Conservation (phyloP, 2,888 invertebrate genomes). For the Teleogryllus oceanicus region DNA sequence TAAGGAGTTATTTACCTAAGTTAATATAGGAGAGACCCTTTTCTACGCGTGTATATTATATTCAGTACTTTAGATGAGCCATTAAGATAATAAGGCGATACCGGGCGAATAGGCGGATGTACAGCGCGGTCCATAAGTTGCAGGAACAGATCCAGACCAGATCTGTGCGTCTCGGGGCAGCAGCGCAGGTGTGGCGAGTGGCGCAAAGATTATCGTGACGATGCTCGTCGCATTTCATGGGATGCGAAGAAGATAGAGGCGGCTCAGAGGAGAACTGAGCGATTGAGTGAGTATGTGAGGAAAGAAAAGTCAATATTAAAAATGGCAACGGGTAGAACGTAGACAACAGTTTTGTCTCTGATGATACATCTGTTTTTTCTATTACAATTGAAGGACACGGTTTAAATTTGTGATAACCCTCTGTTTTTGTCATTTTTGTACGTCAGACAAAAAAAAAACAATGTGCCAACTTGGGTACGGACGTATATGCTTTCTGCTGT, state of each 20-base stretch:
- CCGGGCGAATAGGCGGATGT: constrained; percentile 22
- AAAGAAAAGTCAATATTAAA: no score
- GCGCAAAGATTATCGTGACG: neutral
- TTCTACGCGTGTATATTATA: constrained; percentile 29
- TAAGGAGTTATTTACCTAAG: constrained; percentile 29
- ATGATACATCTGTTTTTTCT: no score
- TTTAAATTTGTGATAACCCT: no score
- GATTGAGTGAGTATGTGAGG: no score
- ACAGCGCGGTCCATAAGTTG: neutral
- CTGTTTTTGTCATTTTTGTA: no score
- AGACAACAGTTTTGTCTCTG: no score
- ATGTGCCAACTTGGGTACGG: no score
- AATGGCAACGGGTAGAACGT: no score
- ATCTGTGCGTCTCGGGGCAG: neutral
- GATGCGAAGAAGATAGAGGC: neutral
- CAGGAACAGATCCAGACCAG: neutral
- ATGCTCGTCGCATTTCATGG: neutral
- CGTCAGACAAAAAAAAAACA: no score
- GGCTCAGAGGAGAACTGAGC: no score
- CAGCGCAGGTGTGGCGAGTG: neutral
- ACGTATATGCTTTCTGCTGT: no score
- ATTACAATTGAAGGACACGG: no score
- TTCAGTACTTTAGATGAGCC: constrained; percentile 31
- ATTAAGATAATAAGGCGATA: constrained; percentile 28
- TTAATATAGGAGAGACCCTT: constrained; percentile 25